phyloP scores from a whole-genome alignment of 2,797 vertebrate genomes.

The Bovichtus diacanthus region DNA sequence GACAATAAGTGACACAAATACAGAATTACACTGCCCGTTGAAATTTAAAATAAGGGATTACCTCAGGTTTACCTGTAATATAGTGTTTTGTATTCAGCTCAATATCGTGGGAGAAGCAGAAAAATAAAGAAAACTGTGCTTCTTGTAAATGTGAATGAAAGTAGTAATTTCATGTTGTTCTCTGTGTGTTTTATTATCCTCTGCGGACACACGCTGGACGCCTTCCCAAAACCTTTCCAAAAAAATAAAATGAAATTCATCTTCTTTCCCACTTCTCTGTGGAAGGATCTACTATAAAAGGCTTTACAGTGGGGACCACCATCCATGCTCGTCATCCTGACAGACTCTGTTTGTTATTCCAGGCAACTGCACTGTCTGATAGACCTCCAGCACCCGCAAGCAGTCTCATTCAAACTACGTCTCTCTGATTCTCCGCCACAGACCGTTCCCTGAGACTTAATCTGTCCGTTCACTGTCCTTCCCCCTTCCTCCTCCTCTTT shows the following conservation, averaged over 20 bases:
- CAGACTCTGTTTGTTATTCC: conserved; percentile 79
- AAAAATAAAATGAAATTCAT: conserved; percentile 58
- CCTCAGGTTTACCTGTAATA: background rate
- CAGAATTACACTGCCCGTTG: background rate
- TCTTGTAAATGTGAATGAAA: conserved; percentile 54
- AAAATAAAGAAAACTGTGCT: conserved; percentile 20
- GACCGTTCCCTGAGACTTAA: conserved; percentile 70
- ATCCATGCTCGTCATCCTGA: conserved; percentile 68
- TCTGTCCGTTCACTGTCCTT: conserved; percentile 64
- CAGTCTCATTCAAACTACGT: conserved; percentile 62
- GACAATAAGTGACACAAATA: background rate
- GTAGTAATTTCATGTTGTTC: conserved; percentile 47
- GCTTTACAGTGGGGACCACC: conserved; percentile 76
- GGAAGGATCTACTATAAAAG: conserved; percentile 62
- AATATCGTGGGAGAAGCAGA: background rate
- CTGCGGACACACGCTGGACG: conserved; percentile 41
- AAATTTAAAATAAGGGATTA: background rate
- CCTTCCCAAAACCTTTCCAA: conserved; percentile 52
- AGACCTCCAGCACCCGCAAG: conserved; percentile 71
- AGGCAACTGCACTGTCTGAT: conserved; percentile 68
- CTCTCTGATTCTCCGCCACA: conserved; percentile 71
- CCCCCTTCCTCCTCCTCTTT: conserved; percentile 46
- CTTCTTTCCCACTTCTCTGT: conserved; percentile 33
- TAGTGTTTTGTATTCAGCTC: background rate
- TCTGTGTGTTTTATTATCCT: conserved; percentile 48